Percentiles rank a stretch among this genome's conserved stretches.
These are phyloP conservation scores for Synodontis membranacea DNA, from an alignment of 2,113 vertebrate genomes.

Conservation along the genomic window DNA sequence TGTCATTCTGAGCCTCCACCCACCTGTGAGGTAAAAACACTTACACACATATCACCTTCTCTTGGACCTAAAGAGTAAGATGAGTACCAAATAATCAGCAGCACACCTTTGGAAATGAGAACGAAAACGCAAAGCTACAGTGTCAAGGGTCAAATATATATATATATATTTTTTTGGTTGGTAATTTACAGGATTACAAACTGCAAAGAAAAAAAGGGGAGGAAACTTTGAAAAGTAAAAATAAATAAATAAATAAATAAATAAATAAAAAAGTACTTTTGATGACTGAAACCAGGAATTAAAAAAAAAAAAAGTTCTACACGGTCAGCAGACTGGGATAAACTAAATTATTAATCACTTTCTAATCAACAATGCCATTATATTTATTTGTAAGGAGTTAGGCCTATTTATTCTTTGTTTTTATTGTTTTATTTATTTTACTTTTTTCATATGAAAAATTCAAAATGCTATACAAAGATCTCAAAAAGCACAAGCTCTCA, in stretches of 20 bases:
- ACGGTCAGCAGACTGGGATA: background rate
- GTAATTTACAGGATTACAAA: background rate
- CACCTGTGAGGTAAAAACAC: background rate
- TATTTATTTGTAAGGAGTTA: background rate
- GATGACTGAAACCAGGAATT: background rate
- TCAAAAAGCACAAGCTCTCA: too few relatives aligned
- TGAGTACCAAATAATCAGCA: background rate
- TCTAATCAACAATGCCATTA: background rate
- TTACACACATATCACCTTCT: background rate
- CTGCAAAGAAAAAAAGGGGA: background rate
- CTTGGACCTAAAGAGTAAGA: background rate
- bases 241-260: background rate
- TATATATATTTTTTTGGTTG: background rate
- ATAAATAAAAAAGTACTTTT: background rate
- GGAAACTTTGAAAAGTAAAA: background rate
- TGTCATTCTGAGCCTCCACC: background rate
- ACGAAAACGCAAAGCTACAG: background rate
- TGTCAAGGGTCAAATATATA: background rate
- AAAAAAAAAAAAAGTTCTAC: background rate
- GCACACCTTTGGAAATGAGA: background rate
- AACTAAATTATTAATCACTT: background rate
- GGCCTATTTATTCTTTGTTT: background rate
- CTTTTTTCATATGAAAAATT: background rate
- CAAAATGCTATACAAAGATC: background rate
- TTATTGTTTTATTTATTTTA: background rate